Base-by-base conservation (phyloP, 2,113 vertebrate genomes). In the Tragelaphus imberbis region DNA sequence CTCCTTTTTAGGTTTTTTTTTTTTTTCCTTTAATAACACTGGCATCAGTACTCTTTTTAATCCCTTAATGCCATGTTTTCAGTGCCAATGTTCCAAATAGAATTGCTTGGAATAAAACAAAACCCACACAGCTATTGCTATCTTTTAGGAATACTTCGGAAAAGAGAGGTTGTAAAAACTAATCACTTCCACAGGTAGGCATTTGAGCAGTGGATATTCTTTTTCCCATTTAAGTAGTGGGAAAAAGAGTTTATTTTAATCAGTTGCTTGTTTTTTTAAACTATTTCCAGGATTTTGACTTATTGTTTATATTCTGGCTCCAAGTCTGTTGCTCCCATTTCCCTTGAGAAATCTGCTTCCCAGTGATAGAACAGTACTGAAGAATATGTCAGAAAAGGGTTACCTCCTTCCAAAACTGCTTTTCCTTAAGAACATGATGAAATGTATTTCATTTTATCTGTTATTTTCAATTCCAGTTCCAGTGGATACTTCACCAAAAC, bases 41-140 rank as follows among this genome's bases (percentile, higher is more conserved):
- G 80, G 56, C 82, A 96, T 97, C 36, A 91, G 95, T 92, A 33
- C 16, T 94, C 44, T 86, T 95, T 97, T 95, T 91, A 98, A 97
- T 96, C 47, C 68, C 19, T 96, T 96, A 97, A 97, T 97, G 44
- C 91, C 3, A 3, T 84, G 65, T 82, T 95, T 95, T 87, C 53
- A 51, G 28, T 89, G 81, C 96, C 94, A 92, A 97, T 55, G 51
- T 92, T 94, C 47, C 59, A 96, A 61, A 80, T 11, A 80, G 40
- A 95, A 87, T 61, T 88, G 33, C 40, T 97, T 96, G 33, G 36
- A 96, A 65, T 96, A 93, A 88, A 91, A 61, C 21, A 82, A 68
- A 97, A 65, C 28, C 59, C 55, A 68, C 8, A 44, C 2, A 84
- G n/a, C 65, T 95, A 28, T 93, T 88, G 49, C 55, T 51, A 55